Base-by-base conservation (phyloP, 2,888 invertebrate genomes). In the Synergus laeviventris region DNA sequence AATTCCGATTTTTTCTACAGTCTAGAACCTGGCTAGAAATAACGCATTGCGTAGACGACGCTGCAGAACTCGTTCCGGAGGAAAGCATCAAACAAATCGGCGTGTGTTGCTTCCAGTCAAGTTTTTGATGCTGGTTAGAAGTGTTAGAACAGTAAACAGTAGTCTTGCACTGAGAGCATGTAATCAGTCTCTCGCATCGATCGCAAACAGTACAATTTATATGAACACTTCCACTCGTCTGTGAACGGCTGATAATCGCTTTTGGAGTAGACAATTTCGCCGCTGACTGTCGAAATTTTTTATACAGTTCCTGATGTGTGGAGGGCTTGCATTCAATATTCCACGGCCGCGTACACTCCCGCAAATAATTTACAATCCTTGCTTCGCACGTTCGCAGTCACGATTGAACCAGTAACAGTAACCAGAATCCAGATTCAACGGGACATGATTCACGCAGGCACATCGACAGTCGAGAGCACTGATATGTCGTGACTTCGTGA, bases 61-160 rank as follows among this genome's bases (percentile, higher is more conserved):
- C 12, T 7, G 49, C 1, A 39, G 38, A 18, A 36, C 1, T 70
- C 31, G 70, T 36, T 70, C 36, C 31, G 0, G 49, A 31, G 1
- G 54, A 38, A 21, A 56, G 36, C 36, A 75, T 78, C 18, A 77
- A 76, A 73, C 90, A 90, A 77, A 85, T 82, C 73, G 91, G 91
- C 92, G 94, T 96, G 88, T 97, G 97, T 83, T 92, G 92, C 87
- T 94, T 94, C 96, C 96, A 97, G 89, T 97, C 95, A 86, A 93
- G 92, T 81, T 93, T 94, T 91, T 97, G 97, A 90, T 97, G 97
- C 81, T 94, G 94, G 84, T 94, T 95, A 79, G 94, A 95, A 91
- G 97, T 97, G 91, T 97, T 95, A 79, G 94, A 95, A 91, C 97
- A 97, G 91, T 97, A 97, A 91, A 94, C 95, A 74, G 94, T 93